Evolutionary conservation across 2,113 vertebrate genomes (phyloP).

Genomic region (Zootoca vivipara): DNA sequence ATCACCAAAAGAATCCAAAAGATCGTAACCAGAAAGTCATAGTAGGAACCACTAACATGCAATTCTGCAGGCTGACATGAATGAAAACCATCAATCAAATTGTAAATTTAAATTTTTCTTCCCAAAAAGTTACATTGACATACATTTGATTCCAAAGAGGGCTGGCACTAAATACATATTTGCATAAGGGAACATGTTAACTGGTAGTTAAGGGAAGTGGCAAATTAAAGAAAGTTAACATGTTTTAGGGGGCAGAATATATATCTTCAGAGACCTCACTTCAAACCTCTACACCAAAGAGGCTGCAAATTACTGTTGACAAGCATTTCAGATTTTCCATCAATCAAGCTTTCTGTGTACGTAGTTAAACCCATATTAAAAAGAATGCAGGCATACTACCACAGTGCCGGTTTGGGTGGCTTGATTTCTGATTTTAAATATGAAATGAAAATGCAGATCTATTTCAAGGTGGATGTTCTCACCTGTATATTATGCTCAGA

Average conservation of each 20-base stretch:
- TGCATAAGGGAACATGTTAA: neutral
- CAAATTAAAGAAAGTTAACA: neutral
- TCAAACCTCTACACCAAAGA: neutral
- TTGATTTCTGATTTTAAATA: neutral
- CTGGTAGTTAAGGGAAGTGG: neutral
- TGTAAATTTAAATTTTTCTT: neutral
- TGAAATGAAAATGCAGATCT: neutral
- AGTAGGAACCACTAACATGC: neutral
- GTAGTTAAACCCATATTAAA: neutral
- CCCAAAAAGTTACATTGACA: neutral
- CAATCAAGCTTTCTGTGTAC: neutral
- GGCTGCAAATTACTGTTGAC: neutral
- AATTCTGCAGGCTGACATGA: neutral
- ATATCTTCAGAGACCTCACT: neutral
- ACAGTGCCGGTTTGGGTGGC: neutral
- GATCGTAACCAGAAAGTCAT: neutral
- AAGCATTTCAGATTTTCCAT: neutral
- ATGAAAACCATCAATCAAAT: neutral
- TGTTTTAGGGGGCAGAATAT: neutral
- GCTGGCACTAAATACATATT: neutral
- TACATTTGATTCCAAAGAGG: neutral
- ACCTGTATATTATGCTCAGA: neutral
- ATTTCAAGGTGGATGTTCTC: neutral
- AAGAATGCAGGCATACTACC: neutral
- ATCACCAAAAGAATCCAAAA: neutral